These are phyloP conservation scores for Cosmia trapezina DNA, from an alignment of 2,888 invertebrate genomes.

Conservation along the genomic window DNA sequence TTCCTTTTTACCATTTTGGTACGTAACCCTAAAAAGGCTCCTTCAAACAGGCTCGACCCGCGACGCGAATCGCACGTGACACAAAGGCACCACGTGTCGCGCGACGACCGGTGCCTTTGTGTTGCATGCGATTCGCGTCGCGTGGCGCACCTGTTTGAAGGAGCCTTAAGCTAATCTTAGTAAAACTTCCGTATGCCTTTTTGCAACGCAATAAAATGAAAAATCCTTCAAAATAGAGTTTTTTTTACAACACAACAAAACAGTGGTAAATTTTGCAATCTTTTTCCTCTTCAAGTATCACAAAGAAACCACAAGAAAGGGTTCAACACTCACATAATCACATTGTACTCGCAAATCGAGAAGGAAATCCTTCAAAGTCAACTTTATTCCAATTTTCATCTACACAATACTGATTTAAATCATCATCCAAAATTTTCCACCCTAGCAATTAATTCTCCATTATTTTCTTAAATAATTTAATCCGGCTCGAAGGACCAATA, in stretches of 20 bases:
- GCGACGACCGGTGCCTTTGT: too few species aligned
- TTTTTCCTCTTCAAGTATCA: constrained; percentile 11
- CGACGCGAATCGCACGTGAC: too few species aligned
- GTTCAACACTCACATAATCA: constrained; percentile 4
- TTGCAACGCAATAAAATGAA: neutral
- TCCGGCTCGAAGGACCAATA: neutral
- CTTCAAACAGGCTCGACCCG: too few species aligned
- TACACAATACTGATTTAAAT: neutral
- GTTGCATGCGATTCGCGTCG: too few species aligned
- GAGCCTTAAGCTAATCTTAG: too few species aligned
- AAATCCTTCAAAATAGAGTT: neutral
- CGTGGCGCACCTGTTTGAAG: too few species aligned
- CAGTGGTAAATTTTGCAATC: neutral
- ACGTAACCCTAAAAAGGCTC: too few species aligned
- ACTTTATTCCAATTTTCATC: neutral
- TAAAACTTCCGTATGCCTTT: neutral
- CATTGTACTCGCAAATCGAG: neutral
- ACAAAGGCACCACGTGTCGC: too few species aligned
- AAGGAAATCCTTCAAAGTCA: neutral
- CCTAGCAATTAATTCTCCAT: constrained; percentile 3
- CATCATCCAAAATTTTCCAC: neutral
- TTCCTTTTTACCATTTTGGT: too few species aligned
- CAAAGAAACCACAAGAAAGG: constrained; percentile 8
- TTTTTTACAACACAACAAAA: neutral
- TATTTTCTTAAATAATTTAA: neutral